These are phyloP conservation scores for Microcebus griseorufus DNA, from an alignment of 2,113 vertebrate genomes.

Conservation along the genomic window DNA sequence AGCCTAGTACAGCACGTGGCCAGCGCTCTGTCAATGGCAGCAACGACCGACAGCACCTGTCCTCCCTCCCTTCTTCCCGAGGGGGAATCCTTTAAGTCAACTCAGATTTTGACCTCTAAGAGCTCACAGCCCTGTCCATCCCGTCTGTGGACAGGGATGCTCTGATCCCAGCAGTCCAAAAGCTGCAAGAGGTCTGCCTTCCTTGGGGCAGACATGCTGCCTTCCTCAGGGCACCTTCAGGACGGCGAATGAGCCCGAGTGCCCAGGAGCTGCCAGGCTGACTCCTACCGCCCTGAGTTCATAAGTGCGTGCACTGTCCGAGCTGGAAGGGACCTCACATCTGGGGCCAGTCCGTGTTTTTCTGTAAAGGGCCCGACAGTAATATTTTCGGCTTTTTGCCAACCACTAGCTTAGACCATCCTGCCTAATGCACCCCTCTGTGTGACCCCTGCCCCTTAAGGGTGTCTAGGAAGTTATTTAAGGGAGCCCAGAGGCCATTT, in stretches of 20 bases:
- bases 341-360: background rate
- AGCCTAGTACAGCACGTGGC: fast-evolving
- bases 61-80: background rate
- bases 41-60: background rate
- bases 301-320: fast-evolving
- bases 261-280: background rate
- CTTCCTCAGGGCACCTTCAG: background rate
- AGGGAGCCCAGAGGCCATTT: background rate
- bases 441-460: background rate
- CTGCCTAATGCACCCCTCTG: background rate
- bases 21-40: background rate
- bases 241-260: background rate
- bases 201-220: background rate
- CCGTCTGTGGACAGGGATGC: background rate
- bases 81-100: background rate
- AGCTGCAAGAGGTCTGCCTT: background rate
- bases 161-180: background rate
- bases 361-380: background rate
- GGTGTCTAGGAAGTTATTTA: background rate
- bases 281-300: background rate
- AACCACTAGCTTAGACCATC: background rate
- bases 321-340: background rate
- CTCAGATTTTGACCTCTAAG: background rate
- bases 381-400: background rate
- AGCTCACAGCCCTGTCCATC: background rate